These are phyloP conservation scores for Tachysurus fulvidraco DNA, from an alignment of 2,113 vertebrate genomes.

Conservation along the genomic window DNA sequence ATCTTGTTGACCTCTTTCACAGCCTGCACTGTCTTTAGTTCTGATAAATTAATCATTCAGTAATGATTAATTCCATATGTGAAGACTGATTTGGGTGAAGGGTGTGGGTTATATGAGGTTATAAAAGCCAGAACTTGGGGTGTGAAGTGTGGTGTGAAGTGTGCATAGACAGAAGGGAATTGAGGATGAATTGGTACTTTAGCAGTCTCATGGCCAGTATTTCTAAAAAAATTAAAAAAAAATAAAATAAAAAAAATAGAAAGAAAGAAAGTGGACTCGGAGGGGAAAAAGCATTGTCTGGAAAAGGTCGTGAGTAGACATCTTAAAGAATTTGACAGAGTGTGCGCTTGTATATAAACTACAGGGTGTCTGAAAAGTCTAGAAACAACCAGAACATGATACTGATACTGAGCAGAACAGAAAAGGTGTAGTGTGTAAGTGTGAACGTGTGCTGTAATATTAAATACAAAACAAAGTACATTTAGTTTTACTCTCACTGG, in stretches of 20 bases:
- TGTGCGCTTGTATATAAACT: not conserved
- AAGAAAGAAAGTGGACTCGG: not conserved
- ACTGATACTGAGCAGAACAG: not conserved
- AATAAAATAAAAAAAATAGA: not conserved
- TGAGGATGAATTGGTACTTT: not conserved
- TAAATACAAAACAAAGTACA: not conserved
- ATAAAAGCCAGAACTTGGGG: not conserved
- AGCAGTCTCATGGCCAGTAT: not conserved
- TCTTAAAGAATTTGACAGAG: not conserved
- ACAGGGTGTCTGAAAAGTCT: not conserved
- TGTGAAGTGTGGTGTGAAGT: not conserved
- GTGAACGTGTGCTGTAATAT: not conserved
- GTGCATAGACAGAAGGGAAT: not conserved
- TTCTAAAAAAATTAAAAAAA: too few relatives aligned
- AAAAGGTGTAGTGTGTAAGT: too few relatives aligned
- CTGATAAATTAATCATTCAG: conserved; percentile 16
- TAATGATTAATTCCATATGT: not conserved
- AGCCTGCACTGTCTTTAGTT: conserved; percentile 24
- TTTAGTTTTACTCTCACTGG: not conserved
- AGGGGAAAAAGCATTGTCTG: too few relatives aligned
- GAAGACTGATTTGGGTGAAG: not conserved
- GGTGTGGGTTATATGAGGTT: not conserved
- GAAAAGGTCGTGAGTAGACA: not conserved
- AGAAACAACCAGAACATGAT: not conserved
- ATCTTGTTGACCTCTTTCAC: not conserved